These are phyloP conservation scores for Melanotus villosus DNA, from an alignment of 2,888 invertebrate genomes.

Conservation along the genomic window DNA sequence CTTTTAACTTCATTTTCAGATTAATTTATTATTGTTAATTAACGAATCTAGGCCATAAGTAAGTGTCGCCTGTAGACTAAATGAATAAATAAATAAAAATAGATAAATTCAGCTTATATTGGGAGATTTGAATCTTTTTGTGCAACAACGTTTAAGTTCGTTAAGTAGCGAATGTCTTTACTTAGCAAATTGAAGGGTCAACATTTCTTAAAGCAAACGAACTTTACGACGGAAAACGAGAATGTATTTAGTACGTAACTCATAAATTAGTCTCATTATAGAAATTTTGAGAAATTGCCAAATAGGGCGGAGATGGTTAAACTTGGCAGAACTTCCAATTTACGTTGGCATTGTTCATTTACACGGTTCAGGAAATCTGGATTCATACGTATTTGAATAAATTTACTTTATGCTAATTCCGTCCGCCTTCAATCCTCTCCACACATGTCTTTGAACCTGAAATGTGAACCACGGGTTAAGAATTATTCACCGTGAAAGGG, in stretches of 20 bases:
- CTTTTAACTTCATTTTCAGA: too few relatives aligned
- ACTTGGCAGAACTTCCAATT: conserved; percentile 61
- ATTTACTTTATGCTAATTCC: conserved; percentile 61
- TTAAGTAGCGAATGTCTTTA: too few relatives aligned
- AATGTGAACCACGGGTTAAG: conserved; percentile 38
- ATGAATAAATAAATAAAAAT: too few relatives aligned
- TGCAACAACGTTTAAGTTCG: too few relatives aligned
- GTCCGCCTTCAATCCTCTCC: conserved; percentile 40
- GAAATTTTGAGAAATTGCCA: conserved; percentile 45
- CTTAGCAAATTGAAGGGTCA: too few relatives aligned
- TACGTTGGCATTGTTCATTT: conserved; percentile 60
- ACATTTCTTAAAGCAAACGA: not conserved
- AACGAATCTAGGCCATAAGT: too few relatives aligned
- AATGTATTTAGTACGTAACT: not conserved
- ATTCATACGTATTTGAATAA: conserved; percentile 61
- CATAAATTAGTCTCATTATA: conserved; percentile 32
- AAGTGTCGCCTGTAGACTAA: too few relatives aligned
- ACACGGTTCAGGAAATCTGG: conserved; percentile 56
- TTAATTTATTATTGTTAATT: too few relatives aligned
- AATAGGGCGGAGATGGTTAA: conserved; percentile 51
- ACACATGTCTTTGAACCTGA: conserved; percentile 40
- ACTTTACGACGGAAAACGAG: not conserved
- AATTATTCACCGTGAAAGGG: conserved; percentile 34
- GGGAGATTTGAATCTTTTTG: too few relatives aligned
- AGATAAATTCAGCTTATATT: too few relatives aligned